Percentiles rank a stretch among this genome's conserved stretches.
phyloP scores from a whole-genome alignment of 2,113 vertebrate genomes.

The Cathartes aura region DNA sequence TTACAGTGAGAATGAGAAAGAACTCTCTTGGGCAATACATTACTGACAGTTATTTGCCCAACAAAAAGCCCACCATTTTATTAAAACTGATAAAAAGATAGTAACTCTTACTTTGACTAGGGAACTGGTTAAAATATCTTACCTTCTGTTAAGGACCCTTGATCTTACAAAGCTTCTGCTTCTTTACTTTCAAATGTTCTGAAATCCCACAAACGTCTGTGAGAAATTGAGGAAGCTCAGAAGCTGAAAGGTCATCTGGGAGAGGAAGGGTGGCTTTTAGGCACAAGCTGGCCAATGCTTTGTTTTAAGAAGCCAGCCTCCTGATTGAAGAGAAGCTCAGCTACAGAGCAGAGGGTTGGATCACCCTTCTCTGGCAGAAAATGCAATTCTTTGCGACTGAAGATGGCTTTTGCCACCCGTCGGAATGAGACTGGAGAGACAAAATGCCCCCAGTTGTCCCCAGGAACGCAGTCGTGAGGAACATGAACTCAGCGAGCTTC shows the following conservation, averaged over 20 bases:
- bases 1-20: background rate
- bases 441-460: background rate
- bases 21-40: background rate
- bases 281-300: background rate
- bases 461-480: rapidly evolving
- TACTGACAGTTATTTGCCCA: background rate
- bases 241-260: background rate
- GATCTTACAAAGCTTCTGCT: slow-evolving; percentile 6
- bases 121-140: background rate
- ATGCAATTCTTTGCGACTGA: rapidly evolving
- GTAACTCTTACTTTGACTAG: background rate
- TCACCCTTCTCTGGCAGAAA: background rate
- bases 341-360: background rate
- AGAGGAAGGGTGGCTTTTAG: background rate
- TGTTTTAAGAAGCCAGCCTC: background rate
- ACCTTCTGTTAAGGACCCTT: background rate
- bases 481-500: background rate
- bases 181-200: slow-evolving; percentile 28
- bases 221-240: slow-evolving; percentile 15
- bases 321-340: background rate
- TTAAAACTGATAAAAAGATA: background rate
- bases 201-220: background rate
- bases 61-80: background rate
- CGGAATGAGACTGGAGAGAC: background rate
- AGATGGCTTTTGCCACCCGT: background rate